Base-by-base conservation (phyloP, 2,888 invertebrate genomes). In the Drosophila buzzatii region DNA sequence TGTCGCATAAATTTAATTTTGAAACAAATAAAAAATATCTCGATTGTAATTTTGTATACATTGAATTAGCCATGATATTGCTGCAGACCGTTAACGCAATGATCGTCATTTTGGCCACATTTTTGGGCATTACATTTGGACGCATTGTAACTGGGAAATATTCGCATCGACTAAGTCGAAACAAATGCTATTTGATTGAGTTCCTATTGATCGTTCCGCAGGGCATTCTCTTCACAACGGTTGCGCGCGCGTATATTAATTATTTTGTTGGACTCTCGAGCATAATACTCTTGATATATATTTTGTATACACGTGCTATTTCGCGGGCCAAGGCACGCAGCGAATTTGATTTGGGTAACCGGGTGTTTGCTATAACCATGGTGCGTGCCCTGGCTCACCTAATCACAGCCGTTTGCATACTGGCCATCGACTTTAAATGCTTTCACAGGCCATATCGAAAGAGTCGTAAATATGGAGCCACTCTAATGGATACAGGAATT, bases 401-500 rank as follows among this genome's bases (percentile, higher is more conserved):
- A 16, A 31, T 31, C 31, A 49, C 49, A 33, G 33, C 49, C 12
- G 18, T 51, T 33, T 51, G 49, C 10, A 51, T 51, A 33, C 6
- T 33, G 6, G 31, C 49, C 49, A 10, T 33, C n/a, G 33, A 51
- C 33, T 51, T 51, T 49, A 2, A 31, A 9, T 2, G 31, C 49
- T 49, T 49, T 10, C 10, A 49, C 6, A 9, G 49, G 10, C 31
- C 31, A 10, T 49, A 31, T 31, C 16, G 27, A 23, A 49, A 49
- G 31, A 49, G 49, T 2, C 49, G 49, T 31, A 3, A 2, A n/a
- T 31, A 31, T 49, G 49, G 49, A 2, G n/a, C n/a, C 49, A 1
- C 31, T n/a, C n/a, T 49, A 10, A 49, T 49, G 49, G 49, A 49
- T 6, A 49, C 31, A 10, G 49, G 49, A 31, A 49, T 49, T 6